Evolutionary conservation across 2,113 vertebrate genomes (phyloP), one percentile per base, ranked within the genome.

Genomic region (Cettia cetti): DNA sequence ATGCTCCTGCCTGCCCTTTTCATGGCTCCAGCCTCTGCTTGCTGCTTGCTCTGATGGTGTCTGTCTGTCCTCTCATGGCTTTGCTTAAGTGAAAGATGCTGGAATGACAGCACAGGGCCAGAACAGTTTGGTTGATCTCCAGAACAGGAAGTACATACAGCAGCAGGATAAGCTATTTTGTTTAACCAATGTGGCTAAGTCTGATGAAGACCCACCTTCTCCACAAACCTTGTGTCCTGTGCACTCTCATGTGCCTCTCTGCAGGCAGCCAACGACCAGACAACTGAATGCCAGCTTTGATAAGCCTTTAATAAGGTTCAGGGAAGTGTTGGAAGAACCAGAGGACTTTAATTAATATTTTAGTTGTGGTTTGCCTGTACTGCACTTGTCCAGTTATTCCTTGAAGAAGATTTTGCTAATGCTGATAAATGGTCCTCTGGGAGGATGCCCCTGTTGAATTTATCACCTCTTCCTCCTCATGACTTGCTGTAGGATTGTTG

Each of bases 291-390:
- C 59, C 37, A 82, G 2, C n/a, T 82, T 82, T 77, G 77, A 81
- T 77, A 47, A 60, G 31, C n/a, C 47, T 86, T 91, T 91, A 80
- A 68, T 71, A 81, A 91, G 77, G 31, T 88, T 30, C 64, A 92
- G 52, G 64, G 76, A 23, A n/a, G 37, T 21, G 60, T 17, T 60
- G 52, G 15, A 66, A 75, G 59, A 92, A 45, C 19, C 11, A 88
- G 69, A 91, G 23, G n/a, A 19, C n/a, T 86, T 90, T 83, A 94
- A 96, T 95, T 91, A 96, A 66, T 90, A 83, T 79, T 95, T 93
- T 85, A 91, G 54, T 95, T 93, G 91, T 87, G 78, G 79, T 85
- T 86, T 86, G 27, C 78, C 61, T 88, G 40, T 83, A 37, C 50
- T 9, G 27, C 21, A 24, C 33, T 72, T 88, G 59, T 69, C 79